Percentiles rank a stretch among this genome's conserved stretches.
phyloP scores from a whole-genome alignment of 2,888 invertebrate species.

The Nemurella pictetii region DNA sequence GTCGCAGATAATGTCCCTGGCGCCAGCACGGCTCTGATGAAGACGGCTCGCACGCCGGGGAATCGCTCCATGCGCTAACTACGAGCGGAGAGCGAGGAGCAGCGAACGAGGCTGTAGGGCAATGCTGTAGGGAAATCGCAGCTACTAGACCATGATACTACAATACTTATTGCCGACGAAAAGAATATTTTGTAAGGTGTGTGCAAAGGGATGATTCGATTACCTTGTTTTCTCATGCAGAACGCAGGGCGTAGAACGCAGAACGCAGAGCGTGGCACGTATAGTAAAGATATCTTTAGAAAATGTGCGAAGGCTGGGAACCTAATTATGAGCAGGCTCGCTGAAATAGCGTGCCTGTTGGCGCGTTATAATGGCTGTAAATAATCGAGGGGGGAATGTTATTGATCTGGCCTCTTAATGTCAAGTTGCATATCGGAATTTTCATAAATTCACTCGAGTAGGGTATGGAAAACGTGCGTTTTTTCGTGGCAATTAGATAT shows the following conservation, averaged over 20 bases:
- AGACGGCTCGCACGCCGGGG: constrained; percentile 55
- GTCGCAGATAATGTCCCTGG: constrained; percentile 34
- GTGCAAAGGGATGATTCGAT: constrained; percentile 4
- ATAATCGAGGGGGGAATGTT: not conserved
- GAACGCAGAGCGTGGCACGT: not conserved
- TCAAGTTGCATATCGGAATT: not conserved
- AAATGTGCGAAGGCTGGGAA: not conserved
- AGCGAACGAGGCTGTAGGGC: too few species aligned
- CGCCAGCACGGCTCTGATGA: constrained; percentile 49
- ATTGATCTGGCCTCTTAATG: constrained; percentile 5
- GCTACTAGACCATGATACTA: constrained; percentile 18
- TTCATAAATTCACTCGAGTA: not conserved
- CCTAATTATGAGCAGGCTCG: not conserved
- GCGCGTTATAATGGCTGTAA: not conserved
- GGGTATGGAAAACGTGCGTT: not conserved
- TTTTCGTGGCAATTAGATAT: not conserved
- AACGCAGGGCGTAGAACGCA: too few species aligned
- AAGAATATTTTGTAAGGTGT: constrained; percentile 13
- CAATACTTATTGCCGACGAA: constrained; percentile 18
- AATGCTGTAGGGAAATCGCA: constrained; percentile 18
- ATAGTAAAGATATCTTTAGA: not conserved
- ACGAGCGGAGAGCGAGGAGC: constrained; percentile 3
- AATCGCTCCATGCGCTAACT: constrained; percentile 42
- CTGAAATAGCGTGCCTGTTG: not conserved
- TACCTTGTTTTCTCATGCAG: constrained; percentile 1